Percentiles rank a stretch among this genome's conserved stretches.
Conservation (phyloP, 2,113 vertebrate genomes). For the Henicopernis longicauda region DNA sequence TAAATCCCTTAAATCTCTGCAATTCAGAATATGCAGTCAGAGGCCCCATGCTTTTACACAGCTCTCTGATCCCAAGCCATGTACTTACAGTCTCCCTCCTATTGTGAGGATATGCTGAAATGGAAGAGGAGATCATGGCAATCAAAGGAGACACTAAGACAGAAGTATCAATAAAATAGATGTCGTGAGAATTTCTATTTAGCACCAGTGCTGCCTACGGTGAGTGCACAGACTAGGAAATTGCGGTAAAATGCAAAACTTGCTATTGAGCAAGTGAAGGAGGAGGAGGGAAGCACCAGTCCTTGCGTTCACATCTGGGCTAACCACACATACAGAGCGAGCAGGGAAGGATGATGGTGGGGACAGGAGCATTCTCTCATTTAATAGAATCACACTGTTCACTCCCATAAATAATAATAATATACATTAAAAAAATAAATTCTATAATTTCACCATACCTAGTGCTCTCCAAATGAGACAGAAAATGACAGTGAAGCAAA, state of each 20-base stretch:
- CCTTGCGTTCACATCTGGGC: neutral
- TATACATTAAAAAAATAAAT: neutral
- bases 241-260: neutral
- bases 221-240: neutral
- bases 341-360: neutral
- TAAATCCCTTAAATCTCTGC: neutral
- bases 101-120: neutral
- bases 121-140: neutral
- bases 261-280: neutral
- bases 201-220: neutral
- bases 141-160: neutral
- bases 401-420: neutral
- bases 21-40: neutral
- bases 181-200: neutral
- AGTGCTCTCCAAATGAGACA: constrained; percentile 80
- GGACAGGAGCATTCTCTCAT: neutral
- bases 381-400: neutral
- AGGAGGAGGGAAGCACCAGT: neutral
- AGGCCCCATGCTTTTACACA: neutral
- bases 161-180: neutral
- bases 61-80: neutral
- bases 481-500: constrained; percentile 80
- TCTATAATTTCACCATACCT: constrained; percentile 48
- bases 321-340: accelerated
- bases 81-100: neutral